phyloP scores from a whole-genome alignment of 2,797 vertebrate genomes.

The Prunella strophiata region DNA sequence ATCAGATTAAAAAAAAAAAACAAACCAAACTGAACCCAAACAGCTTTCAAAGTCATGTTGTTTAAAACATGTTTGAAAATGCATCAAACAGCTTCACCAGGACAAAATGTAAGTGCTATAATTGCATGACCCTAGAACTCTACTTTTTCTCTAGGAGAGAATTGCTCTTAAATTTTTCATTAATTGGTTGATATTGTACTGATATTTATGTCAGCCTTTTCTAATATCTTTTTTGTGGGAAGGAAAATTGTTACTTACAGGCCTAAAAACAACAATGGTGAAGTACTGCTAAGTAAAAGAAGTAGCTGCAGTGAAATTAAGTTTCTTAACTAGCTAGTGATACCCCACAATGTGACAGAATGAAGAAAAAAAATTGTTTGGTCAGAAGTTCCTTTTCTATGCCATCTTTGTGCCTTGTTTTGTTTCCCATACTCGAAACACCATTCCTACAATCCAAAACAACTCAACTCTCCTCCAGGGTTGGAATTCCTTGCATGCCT shows the following conservation, averaged over 20 bases:
- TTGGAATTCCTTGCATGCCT: background rate
- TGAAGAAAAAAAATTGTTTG: background rate
- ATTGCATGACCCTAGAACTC: background rate
- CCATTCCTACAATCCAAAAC: background rate
- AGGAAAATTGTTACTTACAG: background rate
- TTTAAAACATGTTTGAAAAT: background rate
- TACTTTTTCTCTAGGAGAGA: background rate
- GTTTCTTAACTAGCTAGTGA: background rate
- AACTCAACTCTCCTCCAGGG: background rate
- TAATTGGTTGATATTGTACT: background rate
- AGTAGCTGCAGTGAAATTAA: background rate
- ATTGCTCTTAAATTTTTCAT: background rate
- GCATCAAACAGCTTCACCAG: background rate
- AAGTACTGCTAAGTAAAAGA: background rate
- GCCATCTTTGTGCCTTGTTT: background rate
- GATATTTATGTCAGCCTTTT: background rate
- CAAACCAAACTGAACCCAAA: background rate
- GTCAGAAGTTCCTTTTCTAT: background rate
- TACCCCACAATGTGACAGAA: background rate
- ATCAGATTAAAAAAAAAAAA: background rate
- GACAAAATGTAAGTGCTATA: background rate
- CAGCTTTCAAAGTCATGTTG: background rate
- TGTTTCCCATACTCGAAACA: background rate
- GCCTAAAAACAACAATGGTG: background rate
- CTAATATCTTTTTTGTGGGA: background rate